These are phyloP conservation scores for Plusia festucae DNA, from an alignment of 2,888 invertebrate species.

Conservation along the genomic window DNA sequence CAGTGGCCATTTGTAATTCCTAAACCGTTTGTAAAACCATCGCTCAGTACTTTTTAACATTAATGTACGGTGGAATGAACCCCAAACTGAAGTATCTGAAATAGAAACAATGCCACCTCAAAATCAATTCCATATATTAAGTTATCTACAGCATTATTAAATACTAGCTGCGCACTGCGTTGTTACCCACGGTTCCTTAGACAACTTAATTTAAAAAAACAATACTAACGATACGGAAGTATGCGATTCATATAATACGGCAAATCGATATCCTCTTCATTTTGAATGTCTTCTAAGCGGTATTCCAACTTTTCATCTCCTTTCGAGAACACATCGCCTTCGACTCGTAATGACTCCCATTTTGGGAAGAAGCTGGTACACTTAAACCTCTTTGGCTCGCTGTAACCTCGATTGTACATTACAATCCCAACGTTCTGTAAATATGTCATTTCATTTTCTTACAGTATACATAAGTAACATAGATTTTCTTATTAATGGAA, in stretches of 20 bases:
- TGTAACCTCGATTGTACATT: conserved; percentile 68
- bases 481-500: no score
- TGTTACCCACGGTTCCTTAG: no score
- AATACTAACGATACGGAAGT: conserved; percentile 20
- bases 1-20: conserved; percentile 76
- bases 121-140: no score
- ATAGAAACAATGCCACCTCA: no score
- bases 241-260: conserved; percentile 60
- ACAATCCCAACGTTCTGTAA: conserved; percentile 66
- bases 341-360: conserved; percentile 76
- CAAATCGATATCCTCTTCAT: conserved; percentile 69
- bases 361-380: conserved; percentile 69
- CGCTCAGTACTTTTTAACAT: conserved; percentile 65
- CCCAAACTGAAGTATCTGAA: conserved; percentile 75
- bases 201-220: no score
- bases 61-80: conserved; percentile 80
- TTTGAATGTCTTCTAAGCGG: conserved; percentile 66
- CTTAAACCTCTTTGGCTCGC: conserved; percentile 63
- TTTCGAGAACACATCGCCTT: conserved; percentile 67
- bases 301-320: conserved; percentile 69
- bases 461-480: no score
- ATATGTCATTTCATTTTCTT: not conserved
- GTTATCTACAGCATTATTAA: no score
- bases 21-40: conserved; percentile 69
- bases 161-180: no score